These are phyloP conservation scores for Bemisia tabaci DNA, from an alignment of 1,140 invertebrate species.

Conservation along the genomic window DNA sequence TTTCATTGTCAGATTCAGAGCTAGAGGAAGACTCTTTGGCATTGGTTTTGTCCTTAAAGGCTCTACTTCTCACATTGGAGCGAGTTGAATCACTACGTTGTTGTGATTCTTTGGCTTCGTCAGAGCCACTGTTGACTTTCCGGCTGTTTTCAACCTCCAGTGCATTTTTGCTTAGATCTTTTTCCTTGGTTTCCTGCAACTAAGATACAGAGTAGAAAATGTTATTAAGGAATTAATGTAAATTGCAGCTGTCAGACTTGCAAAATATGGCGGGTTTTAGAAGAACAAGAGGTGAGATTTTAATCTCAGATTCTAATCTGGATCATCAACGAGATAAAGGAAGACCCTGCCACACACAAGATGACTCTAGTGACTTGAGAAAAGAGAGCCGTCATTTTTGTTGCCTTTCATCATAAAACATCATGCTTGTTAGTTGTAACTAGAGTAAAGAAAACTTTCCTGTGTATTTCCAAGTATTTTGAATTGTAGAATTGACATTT, in stretches of 20 bases:
- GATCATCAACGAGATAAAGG: too few relatives aligned
- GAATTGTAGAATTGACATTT: too few relatives aligned
- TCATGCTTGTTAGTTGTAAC: too few relatives aligned
- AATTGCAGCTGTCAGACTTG: neutral
- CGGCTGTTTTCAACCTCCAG: constrained; percentile 40
- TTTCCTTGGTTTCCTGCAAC: constrained; percentile 45
- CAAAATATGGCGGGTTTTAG: neutral
- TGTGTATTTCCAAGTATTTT: too few relatives aligned
- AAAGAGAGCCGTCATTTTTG: too few relatives aligned
- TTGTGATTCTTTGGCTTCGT: constrained; percentile 29
- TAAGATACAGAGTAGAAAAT: neutral
- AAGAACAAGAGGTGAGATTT: too few relatives aligned
- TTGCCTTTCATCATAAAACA: too few relatives aligned
- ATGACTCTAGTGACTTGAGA: too few relatives aligned
- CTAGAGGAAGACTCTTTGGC: neutral
- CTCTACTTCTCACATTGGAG: constrained; percentile 25
- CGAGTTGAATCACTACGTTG: constrained; percentile 28
- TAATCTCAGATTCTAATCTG: too few relatives aligned
- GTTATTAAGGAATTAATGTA: neutral
- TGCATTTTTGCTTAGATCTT: constrained; percentile 49
- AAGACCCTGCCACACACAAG: too few relatives aligned
- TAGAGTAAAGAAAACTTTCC: too few relatives aligned
- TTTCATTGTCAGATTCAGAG: neutral
- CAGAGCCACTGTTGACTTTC: neutral
- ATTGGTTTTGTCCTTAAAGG: neutral